Evolutionary conservation across 1,140 invertebrate genomes (phyloP), one percentile per base, ranked within the genome.

Genomic region (Scaptomyza hsui): DNA sequence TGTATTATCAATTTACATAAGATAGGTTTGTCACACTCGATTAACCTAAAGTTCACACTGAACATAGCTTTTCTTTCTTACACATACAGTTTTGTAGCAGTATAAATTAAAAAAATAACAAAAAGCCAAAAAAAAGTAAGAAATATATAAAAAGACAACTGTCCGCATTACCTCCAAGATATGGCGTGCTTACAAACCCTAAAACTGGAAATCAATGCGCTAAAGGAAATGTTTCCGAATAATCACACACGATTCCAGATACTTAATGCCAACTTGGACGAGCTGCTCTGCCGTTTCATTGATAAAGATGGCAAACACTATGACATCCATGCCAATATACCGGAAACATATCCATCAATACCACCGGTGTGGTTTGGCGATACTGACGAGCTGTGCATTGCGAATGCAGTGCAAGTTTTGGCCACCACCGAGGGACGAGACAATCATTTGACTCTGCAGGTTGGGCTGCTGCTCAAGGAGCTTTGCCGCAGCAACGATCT

Each of bases 361-460:
- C 97, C 98, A 41, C 98, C 98, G 47, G 98, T 99, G 75, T 99
- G 99, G 98, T 99, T 99, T 92, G 97, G 97, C 29, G 99, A 99
- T 89, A 97, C 97, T 21, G 98, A 99, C 91, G 98, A 99, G 91
- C 95, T 95, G 16, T 96, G 95, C 91, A 95, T 99, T 75, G 97
- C 97, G 76, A 96, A 97, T 93, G 97, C 98, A 59, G 97, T 99
- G 75, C 97, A 99, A 93, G 96, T 97, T 86, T 94, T 99, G 69
- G 97, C 95, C 90, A 97, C 98, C 91, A 98, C 97, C 75, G 95
- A 96, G 75, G 97, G 97, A 60, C 94, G 95, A 89, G 97, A 99
- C 92, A 98, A 98, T 94, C 97, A 98, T 93, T 97, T 99, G 90
- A 95, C 97, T 92, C 12, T 29, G 5, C 92, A 97, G 95, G 97